Base-by-base conservation (phyloP, 2,888 invertebrate species). In the Panzeria rudis region DNA sequence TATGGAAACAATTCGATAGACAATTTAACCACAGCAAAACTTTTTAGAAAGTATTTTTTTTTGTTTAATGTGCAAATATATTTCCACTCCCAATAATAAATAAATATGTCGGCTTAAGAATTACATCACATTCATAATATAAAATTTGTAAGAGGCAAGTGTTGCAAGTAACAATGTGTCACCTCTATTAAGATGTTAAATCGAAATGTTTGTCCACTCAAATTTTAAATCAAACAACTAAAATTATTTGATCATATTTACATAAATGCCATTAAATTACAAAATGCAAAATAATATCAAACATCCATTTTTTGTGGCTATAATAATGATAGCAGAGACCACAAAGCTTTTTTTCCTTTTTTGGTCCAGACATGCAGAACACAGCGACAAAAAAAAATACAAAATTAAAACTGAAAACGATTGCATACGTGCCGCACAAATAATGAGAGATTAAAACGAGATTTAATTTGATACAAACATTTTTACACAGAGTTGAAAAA, bases 371-470 rank as follows among this genome's bases (percentile, higher is more conserved):
- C 80, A 52, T 54, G 44, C 61, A 29, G 7, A 38, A 52, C 35
- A 75, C n/a, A 59, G 4, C 52, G 20, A 62, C n/a, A 59, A 38
- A n/a, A 3, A 17, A 72, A 41, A 41, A 17, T 29, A 29, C 2
- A 23, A 44, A 59, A 66, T 25, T 41, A 29, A 62, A 47, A 50
- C 15, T 64, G 2, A n/a, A 61, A 72, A 56, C 79, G 56, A 50
- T 59, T 68, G 47, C 52, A 80, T 73, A 69, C 69, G 69, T 62
- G 78, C 69, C n/a, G 52, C 44, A 62, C 80, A 73, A 66, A 66
- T 73, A 73, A 66, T 66, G 47, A 66, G 73, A 80, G 72, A 80
- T 80, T 73, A 80, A 66, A 66, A 73, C 59, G 66, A 80, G 80
- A 80, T 73, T 80, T 73, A 59, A 73, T 73, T 73, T 80, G 69